Base-by-base conservation (phyloP, 1,140 invertebrate species). In the Drosophila sp. region DNA sequence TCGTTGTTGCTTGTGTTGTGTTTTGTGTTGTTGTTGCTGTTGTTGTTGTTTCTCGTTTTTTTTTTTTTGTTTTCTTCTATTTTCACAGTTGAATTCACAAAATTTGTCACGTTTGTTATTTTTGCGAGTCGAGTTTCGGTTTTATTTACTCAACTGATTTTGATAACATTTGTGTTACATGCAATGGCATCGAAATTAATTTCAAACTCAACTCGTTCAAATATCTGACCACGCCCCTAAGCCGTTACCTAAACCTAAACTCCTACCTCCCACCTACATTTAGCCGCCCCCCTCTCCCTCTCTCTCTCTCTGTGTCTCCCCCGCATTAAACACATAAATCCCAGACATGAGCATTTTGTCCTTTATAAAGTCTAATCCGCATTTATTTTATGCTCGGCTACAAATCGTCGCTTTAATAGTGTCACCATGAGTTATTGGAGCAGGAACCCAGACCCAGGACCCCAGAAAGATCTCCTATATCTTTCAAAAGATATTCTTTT, bases 341-440 rank as follows among this genome's bases (percentile, higher is more conserved):
- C 86, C 85, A 65, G 72, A 73, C 82, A 87, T 76, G 90, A 87
- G 89, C 84, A 89, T 84, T 91, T 91, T 91, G 90, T 91, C 90
- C 90, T 85, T 91, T 91, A 91, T 91, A 91, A 86, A 90, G 90
- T 91, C 90, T 91, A 91, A 91, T 91, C 90, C 90, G 90, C 90
- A 91, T 91, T 91, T 91, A 91, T 91, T 91, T 91, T 91, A 91
- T 91, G 89, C 83, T 71, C 87, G 79, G 87, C 90, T 91, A 91
- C 90, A 91, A 91, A 91, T 91, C 90, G 90, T 90, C 90, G 90
- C 90, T 90, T 91, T 91, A 91, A 90, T 91, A 91, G 79, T 90
- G 90, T 90, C 90, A 91, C 91, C 86, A 80, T 91, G 87, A 90
- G 73, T 90, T 90, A 90, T 90, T 80, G 80, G 79, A 79, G 73